These are phyloP conservation scores for Liparis tanakae DNA, from an alignment of 2,797 vertebrate species.

Conservation along the genomic window DNA sequence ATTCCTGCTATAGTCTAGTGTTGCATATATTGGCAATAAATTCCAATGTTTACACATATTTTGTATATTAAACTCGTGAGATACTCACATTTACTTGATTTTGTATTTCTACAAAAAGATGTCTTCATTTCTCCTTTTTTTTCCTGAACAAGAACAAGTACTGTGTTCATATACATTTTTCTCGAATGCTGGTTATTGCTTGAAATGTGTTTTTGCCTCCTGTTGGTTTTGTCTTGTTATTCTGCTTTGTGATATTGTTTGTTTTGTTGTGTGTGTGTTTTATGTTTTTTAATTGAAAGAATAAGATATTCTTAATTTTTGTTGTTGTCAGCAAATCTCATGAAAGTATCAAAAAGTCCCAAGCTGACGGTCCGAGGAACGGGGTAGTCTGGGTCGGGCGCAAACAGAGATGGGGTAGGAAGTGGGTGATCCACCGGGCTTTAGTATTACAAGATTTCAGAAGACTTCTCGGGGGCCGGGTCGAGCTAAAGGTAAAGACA, in stretches of 20 bases:
- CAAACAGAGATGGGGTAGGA: not conserved
- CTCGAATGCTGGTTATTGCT: slow-evolving; percentile 52
- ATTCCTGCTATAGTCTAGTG: slow-evolving; percentile 12
- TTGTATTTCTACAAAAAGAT: slow-evolving; percentile 36
- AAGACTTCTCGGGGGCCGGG: not conserved
- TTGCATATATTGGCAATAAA: slow-evolving; percentile 40
- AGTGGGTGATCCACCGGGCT: not conserved
- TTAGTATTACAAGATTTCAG: not conserved
- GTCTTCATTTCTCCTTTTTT: slow-evolving; percentile 20
- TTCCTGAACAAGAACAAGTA: slow-evolving; percentile 43
- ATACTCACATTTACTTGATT: slow-evolving; percentile 36
- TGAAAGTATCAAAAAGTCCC: not conserved
- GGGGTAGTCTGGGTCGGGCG: not conserved
- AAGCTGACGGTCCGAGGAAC: not conserved
- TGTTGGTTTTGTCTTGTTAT: slow-evolving; percentile 32
- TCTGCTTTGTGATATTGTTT: slow-evolving; percentile 4
- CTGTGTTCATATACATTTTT: slow-evolving; percentile 37
- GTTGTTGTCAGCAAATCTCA: slow-evolving; percentile 13
- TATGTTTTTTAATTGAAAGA: slow-evolving; percentile 36
- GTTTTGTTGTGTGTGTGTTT: slow-evolving; percentile 2
- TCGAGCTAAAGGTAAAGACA: not conserved
- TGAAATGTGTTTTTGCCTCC: slow-evolving; percentile 53
- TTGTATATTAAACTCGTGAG: slow-evolving; percentile 41
- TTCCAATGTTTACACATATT: slow-evolving; percentile 43
- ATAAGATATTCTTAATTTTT: slow-evolving; percentile 11